Evolutionary conservation across 2,797 vertebrate genomes (phyloP).

Genomic region (Silurus aristotelis): DNA sequence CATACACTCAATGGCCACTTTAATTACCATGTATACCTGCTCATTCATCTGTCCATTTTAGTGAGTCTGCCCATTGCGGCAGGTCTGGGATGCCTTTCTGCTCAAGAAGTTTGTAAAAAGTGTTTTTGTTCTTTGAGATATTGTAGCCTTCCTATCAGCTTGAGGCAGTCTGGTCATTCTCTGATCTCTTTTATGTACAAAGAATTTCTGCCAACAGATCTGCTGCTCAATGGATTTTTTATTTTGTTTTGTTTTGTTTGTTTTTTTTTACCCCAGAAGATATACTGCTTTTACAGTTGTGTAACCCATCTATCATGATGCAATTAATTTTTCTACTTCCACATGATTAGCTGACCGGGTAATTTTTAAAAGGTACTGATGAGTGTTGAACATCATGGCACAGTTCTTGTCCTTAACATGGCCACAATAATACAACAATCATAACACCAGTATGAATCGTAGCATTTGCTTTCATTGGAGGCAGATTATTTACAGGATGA

Average conservation of each 20-base stretch:
- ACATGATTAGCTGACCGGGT: too few relatives aligned
- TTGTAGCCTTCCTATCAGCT: neutral
- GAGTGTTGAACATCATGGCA: neutral
- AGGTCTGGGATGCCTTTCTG: neutral
- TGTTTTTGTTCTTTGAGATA: neutral
- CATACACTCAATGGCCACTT: neutral
- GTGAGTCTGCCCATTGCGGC: neutral
- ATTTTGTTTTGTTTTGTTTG: neutral
- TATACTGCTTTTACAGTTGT: too few relatives aligned
- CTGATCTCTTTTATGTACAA: neutral
- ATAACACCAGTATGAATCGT: neutral
- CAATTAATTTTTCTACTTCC: too few relatives aligned
- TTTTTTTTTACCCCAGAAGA: neutral
- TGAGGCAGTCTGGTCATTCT: neutral
- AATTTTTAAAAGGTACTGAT: neutral
- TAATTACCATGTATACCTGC: neutral
- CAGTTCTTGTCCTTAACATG: neutral
- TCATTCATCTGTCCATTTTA: neutral
- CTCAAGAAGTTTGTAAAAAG: neutral
- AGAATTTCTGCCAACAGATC: neutral
- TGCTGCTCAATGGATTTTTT: neutral
- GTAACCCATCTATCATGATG: too few relatives aligned
- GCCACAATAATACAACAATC: neutral
- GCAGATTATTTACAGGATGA: neutral
- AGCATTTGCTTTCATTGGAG: neutral